Evolutionary conservation across 2,888 invertebrate species (phyloP).

Genomic region (Koerneria pararmatus): DNA sequence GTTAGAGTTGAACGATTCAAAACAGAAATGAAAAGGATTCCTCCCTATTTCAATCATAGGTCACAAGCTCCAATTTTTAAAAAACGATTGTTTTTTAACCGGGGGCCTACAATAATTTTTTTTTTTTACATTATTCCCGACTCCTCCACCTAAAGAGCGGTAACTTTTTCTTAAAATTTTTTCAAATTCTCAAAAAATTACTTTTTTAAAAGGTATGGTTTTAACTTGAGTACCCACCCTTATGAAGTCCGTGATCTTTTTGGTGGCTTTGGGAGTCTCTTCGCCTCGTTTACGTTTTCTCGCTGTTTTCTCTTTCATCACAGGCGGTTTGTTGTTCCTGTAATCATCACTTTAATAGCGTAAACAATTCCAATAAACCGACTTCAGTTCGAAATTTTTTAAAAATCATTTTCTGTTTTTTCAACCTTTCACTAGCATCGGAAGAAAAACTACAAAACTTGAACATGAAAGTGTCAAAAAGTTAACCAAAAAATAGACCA

Average conservation of each 20-base stretch:
- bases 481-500: no score
- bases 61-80: background rate
- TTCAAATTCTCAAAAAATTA: background rate
- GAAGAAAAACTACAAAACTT: no score
- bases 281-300: constrained; percentile 34
- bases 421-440: no score
- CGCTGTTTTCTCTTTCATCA: constrained; percentile 32
- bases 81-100: background rate
- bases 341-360: constrained; percentile 17
- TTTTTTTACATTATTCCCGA: background rate
- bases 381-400: background rate
- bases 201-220: background rate
- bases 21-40: background rate
- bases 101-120: background rate
- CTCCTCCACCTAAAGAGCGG: no score
- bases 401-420: no score
- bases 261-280: constrained; percentile 38
- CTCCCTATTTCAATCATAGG: background rate
- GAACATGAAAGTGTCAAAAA: no score
- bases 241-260: constrained; percentile 45
- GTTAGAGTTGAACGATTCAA: no score
- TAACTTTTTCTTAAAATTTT: background rate
- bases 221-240: constrained; percentile 12
- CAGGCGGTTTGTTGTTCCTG: constrained; percentile 19
- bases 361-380: background rate